Conservation (phyloP, 2,113 vertebrate genomes). For the Rhineura floridana region DNA sequence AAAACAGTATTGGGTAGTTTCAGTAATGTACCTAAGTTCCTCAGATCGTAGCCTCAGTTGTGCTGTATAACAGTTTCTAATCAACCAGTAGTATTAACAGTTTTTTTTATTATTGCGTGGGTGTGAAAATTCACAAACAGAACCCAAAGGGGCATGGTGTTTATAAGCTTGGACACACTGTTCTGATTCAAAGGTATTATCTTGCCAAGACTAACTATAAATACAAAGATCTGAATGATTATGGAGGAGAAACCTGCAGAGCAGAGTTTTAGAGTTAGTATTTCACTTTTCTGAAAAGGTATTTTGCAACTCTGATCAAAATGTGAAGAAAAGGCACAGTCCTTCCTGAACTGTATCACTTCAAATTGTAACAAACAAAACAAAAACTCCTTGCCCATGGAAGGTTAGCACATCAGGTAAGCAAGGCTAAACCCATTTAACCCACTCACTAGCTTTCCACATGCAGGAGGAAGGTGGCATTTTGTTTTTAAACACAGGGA, state of each 20-base stretch:
- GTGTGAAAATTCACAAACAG: neutral
- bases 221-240: neutral
- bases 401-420: neutral
- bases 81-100: neutral
- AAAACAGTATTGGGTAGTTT: neutral
- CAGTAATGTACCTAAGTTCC: no score
- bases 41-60: neutral
- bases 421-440: neutral
- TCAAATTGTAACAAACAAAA: neutral
- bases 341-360: neutral
- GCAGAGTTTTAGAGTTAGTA: neutral
- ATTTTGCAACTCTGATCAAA: neutral
- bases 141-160: neutral
- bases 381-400: neutral
- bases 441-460: neutral
- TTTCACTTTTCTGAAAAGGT: neutral
- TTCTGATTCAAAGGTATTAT: neutral
- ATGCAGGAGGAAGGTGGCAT: neutral
- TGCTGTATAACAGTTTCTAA: neutral
- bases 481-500: neutral
- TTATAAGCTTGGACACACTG: no score
- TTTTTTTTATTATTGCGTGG: no score
- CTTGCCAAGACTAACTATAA: neutral
- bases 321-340: neutral
- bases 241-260: neutral